A percentile compares a stretch with the other conserved stretches of the same genome.
Conservation (phyloP, 2,797 vertebrate species). For the Carapus acus region DNA sequence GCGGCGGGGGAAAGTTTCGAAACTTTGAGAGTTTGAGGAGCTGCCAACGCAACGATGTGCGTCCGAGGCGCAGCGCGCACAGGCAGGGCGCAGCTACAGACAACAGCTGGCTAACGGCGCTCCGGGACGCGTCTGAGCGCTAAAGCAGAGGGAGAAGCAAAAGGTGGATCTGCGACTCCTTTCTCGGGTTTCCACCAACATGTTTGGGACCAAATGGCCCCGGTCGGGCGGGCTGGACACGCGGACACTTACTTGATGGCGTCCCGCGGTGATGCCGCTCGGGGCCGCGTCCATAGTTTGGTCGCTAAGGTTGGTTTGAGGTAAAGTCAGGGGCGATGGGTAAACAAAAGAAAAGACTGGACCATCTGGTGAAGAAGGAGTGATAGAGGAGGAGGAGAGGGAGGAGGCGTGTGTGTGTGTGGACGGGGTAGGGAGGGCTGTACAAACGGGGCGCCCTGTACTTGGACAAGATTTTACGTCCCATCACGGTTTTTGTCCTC, state of each 20-base stretch:
- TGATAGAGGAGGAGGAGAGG: slow-evolving; percentile 59
- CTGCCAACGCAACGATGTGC: not conserved
- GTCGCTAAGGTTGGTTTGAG: slow-evolving; percentile 56
- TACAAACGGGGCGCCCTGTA: not conserved
- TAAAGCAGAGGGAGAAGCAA: slow-evolving; percentile 45
- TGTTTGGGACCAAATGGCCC: slow-evolving; percentile 16
- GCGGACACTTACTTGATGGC: slow-evolving; percentile 50
- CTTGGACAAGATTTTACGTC: too few relatives aligned
- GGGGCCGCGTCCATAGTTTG: slow-evolving; percentile 56
- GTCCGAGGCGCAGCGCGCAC: slow-evolving; percentile 1
- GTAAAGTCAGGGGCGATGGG: slow-evolving; percentile 60
- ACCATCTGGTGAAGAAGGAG: slow-evolving; percentile 79
- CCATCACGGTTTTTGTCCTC: too few relatives aligned
- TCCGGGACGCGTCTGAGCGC: slow-evolving; percentile 27
- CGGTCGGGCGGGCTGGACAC: slow-evolving; percentile 1
- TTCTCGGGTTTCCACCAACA: slow-evolving; percentile 20
- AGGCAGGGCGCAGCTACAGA: slow-evolving; percentile 11
- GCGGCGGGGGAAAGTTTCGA: rapidly evolving
- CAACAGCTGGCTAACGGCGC: slow-evolving; percentile 57
- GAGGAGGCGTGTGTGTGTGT: slow-evolving; percentile 75
- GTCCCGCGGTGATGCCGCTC: slow-evolving; percentile 35
- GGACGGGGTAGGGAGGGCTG: slow-evolving; percentile 61
- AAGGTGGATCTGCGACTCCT: slow-evolving; percentile 44
- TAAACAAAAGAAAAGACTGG: slow-evolving; percentile 75
- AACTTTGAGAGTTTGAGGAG: not conserved